Evolutionary conservation across 2,888 invertebrate genomes (phyloP).

Genomic region (Synanthedon tipuliformis): DNA sequence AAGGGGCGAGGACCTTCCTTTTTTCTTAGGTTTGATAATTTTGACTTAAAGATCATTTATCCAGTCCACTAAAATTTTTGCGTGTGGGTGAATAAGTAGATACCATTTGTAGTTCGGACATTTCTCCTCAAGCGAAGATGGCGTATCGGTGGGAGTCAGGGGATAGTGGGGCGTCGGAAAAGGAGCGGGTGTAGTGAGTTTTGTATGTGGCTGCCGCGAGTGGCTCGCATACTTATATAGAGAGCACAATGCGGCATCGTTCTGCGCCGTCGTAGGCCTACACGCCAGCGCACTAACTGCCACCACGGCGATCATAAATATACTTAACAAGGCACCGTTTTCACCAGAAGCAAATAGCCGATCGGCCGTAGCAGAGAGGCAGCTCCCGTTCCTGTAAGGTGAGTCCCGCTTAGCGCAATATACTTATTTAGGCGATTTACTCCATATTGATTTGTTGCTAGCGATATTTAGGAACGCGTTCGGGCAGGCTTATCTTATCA

Average conservation of each 20-base stretch:
- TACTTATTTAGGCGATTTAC: conserved; percentile 15
- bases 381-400: conserved; percentile 27
- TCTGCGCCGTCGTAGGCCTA: conserved; percentile 49
- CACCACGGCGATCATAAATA: conserved; percentile 36
- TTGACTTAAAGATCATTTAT: too few relatives aligned
- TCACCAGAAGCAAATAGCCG: conserved; percentile 22
- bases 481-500: conserved; percentile 24
- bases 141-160: too few relatives aligned
- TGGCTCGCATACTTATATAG: conserved; percentile 26
- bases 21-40: too few relatives aligned
- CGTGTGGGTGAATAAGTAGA: too few relatives aligned
- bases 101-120: too few relatives aligned
- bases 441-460: conserved; percentile 18
- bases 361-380: conserved; percentile 6
- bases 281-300: conserved; percentile 46
- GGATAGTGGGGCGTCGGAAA: too few relatives aligned
- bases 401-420: conserved; percentile 40
- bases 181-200: not conserved
- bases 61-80: too few relatives aligned
- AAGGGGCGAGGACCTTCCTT: too few relatives aligned
- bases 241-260: conserved; percentile 56
- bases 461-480: conserved; percentile 20
- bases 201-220: not conserved
- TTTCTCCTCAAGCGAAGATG: too few relatives aligned
- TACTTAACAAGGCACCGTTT: conserved; percentile 24